Conservation (phyloP, 2,113 vertebrate genomes). For the Centropristis striata region DNA sequence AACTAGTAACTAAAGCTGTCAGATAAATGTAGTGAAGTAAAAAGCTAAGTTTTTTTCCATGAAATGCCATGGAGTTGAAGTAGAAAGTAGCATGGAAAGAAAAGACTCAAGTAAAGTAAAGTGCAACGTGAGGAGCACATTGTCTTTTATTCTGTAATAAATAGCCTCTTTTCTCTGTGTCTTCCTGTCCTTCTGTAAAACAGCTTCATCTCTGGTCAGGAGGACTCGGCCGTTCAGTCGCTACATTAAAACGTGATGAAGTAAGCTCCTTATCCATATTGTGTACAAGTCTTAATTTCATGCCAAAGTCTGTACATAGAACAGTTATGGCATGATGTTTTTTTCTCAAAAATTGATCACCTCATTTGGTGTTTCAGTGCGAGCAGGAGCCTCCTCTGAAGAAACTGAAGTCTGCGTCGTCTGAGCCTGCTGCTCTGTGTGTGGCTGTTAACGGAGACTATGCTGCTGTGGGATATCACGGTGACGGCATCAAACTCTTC, state of each 20-base stretch:
- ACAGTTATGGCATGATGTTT: no score
- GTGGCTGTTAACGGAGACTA: conserved; percentile 79
- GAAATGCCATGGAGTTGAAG: no score
- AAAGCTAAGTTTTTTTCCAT: no score
- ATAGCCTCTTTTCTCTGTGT: not conserved
- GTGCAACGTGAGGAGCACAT: no score
- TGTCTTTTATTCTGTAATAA: not conserved
- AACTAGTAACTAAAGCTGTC: no score
- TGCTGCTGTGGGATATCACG: conserved; percentile 88
- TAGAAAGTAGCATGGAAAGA: no score
- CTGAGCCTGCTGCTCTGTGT: conserved; percentile 83
- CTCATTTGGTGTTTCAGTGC: not conserved
- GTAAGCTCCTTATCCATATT: conserved; percentile 55
- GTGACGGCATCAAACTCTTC: conserved; percentile 85
- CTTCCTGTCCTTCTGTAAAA: conserved; percentile 18
- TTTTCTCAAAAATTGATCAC: fast-evolving
- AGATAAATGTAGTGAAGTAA: no score
- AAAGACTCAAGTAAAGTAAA: no score
- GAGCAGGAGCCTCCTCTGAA: conserved; percentile 58
- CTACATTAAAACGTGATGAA: conserved; percentile 63
- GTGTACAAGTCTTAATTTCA: not conserved
- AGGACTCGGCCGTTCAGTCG: conserved; percentile 82
- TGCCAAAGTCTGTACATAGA: not conserved
- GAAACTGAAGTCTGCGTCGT: conserved; percentile 20
- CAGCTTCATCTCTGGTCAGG: conserved; percentile 92